Base-by-base conservation (phyloP, 2,113 vertebrate species). In the Ptilonorhynchus violaceus region DNA sequence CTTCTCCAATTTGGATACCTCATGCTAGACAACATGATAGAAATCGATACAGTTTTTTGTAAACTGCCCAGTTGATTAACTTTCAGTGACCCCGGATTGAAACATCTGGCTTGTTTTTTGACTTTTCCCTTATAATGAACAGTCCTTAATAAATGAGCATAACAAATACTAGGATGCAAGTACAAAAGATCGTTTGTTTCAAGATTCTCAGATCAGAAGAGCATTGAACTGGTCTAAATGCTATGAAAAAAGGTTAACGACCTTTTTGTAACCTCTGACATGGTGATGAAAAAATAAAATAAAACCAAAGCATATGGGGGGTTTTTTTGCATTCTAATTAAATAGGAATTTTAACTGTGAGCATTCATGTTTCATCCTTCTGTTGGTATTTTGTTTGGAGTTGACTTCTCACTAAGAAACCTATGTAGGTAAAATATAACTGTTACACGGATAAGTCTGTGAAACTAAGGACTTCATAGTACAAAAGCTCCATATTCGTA, bases 181-280 rank as follows among this genome's bases (percentile, higher is more conserved):
- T 72, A 91, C 39, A 89, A 95, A 91, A 78, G 64, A 47, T 74
- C 18, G 47, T 67, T 89, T 91, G 17, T 70, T 97, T 93, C 63
- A 91, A 84, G 56, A 74, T 50, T 86, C 33, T 59, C 21, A 68
- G 55, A 86, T 84, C 68, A 72, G 88, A 95, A 93, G 53, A 74
- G 7, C 44, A 82, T 30, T 46, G 35, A 85, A 87, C 17, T 92
- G 28, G 23, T 80, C 67, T 70, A 87, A 85, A 60, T 7, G 42
- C 56, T 41, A 16, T 30, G 31, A 72, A 96, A 47, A 95, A 96
- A 68, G 52, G 66, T 87, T 94, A 89, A 82, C 50, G 69, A 91
- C 44, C 64, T 89, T 84, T 89, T 75, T 6, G 3, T 89, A 78
- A 92, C 41, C 27, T 82, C 52, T 87, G 73, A 85, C 49, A 85